Conservation (phyloP, 2,888 invertebrate genomes). For the Drosophila diplacantha region DNA sequence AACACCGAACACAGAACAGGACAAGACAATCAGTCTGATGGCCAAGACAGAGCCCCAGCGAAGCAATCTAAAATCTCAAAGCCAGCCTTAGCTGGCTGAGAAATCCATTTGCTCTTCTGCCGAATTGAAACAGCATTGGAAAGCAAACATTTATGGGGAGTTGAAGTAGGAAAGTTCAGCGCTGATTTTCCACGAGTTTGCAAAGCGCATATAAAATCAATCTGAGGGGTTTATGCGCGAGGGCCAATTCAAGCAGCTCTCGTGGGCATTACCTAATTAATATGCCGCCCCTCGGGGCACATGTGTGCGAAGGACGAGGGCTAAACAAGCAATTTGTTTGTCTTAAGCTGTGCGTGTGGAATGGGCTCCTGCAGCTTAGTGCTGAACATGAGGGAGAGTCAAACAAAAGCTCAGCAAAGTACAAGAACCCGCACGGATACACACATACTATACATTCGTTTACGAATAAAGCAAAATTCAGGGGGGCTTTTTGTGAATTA, state of each 20-base stretch:
- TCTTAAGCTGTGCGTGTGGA: conserved; percentile 36
- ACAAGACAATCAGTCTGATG: conserved; percentile 27
- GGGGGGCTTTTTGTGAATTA: conserved; percentile 52
- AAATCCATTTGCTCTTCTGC: conserved; percentile 21
- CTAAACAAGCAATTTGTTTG: conserved; percentile 54
- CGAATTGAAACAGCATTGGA: conserved; percentile 15
- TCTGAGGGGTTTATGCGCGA: conserved; percentile 23
- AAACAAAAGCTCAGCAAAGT: conserved; percentile 24
- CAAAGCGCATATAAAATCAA: conserved; percentile 33
- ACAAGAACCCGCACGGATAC: conserved; percentile 1
- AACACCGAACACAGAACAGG: conserved; percentile 10
- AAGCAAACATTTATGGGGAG: conserved; percentile 42
- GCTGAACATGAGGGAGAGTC: conserved; percentile 6
- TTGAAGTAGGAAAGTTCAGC: neutral
- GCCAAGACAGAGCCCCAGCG: neutral
- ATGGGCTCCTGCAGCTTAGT: conserved; percentile 5
- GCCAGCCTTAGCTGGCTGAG: neutral
- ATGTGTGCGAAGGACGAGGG: conserved; percentile 26
- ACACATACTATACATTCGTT: neutral
- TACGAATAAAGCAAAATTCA: neutral
- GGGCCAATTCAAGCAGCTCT: conserved; percentile 28
- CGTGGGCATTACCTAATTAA: conserved; percentile 43
- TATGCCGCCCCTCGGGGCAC: conserved; percentile 29
- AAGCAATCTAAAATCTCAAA: conserved; percentile 19
- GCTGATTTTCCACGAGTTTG: conserved; percentile 14